phyloP scores from a whole-genome alignment of 2,113 vertebrate species.

The Mionectes macconnelli region DNA sequence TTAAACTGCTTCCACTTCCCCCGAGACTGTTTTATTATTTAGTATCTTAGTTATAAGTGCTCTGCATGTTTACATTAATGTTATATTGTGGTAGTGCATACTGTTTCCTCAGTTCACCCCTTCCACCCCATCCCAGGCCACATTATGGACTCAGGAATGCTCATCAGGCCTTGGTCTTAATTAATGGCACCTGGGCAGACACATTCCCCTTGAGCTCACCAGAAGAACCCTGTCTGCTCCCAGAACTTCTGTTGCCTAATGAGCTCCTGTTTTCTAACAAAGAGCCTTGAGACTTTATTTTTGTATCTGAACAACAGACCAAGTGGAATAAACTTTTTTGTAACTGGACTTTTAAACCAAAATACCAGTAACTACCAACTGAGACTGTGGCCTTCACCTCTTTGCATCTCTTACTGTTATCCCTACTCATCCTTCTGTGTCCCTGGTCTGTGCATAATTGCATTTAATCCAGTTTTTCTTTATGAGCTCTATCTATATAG shows the following conservation, averaged over 20 bases:
- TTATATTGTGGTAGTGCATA: background rate
- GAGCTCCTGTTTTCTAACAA: background rate
- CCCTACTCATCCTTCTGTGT: background rate
- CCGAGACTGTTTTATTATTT: background rate
- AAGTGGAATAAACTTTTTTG: background rate
- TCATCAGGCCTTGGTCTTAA: background rate
- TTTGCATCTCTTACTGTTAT: background rate
- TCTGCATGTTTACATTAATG: background rate
- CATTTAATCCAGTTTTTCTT: background rate
- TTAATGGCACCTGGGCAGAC: background rate
- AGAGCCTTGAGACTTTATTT: background rate
- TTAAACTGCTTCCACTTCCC: background rate
- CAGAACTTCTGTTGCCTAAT: background rate
- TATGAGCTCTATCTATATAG: background rate
- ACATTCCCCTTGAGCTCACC: background rate
- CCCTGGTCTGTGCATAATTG: background rate
- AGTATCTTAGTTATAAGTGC: accelerated
- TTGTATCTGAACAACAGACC: background rate
- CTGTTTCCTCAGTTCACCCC: background rate
- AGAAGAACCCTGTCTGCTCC: background rate
- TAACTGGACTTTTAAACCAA: background rate
- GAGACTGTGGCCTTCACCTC: accelerated
- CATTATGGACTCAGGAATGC: background rate
- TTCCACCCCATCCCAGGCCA: background rate
- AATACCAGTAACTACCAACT: background rate